phyloP scores from a whole-genome alignment of 1,140 invertebrate genomes.

The Phymorhynchus buccinoides region DNA sequence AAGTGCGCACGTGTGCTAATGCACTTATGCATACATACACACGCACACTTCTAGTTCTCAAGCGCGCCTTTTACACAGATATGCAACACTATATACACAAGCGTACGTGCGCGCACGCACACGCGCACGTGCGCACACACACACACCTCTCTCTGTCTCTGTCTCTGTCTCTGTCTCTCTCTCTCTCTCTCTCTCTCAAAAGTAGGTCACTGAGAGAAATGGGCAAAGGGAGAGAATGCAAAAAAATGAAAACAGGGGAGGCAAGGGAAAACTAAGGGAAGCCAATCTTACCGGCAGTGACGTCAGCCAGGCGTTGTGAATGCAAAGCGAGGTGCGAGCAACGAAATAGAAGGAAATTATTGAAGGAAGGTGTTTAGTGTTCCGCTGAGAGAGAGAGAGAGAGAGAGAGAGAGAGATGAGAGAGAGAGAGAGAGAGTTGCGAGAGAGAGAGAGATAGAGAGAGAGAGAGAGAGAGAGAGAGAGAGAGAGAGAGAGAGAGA shows the following conservation, averaged over 20 bases:
- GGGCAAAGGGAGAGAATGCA: background rate
- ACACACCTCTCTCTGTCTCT: background rate
- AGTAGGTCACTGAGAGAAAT: too few species aligned
- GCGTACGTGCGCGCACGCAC: too few species aligned
- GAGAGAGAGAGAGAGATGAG: background rate
- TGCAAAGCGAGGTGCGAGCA: constrained; percentile 7
- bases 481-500: too few species aligned
- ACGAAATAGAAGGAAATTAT: constrained; percentile 25
- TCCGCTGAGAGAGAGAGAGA: background rate
- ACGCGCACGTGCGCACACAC: too few species aligned
- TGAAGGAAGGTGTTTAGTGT: background rate
- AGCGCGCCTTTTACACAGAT: too few species aligned
- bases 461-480: background rate
- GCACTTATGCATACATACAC: too few species aligned
- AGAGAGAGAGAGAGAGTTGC: background rate
- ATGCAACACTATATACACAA: too few species aligned
- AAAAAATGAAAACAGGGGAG: background rate
- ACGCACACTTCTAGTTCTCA: too few species aligned
- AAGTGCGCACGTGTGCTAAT: too few species aligned
- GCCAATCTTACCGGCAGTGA: too few species aligned
- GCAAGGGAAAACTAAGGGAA: too few species aligned
- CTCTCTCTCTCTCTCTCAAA: constrained; percentile 18
- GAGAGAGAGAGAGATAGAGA: background rate
- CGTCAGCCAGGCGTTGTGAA: background rate
- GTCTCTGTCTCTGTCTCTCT: constrained; percentile 28